Evolutionary conservation across 2,797 vertebrate species (phyloP), one percentile per base, ranked within the genome.

Genomic region (Alectoris magna): DNA sequence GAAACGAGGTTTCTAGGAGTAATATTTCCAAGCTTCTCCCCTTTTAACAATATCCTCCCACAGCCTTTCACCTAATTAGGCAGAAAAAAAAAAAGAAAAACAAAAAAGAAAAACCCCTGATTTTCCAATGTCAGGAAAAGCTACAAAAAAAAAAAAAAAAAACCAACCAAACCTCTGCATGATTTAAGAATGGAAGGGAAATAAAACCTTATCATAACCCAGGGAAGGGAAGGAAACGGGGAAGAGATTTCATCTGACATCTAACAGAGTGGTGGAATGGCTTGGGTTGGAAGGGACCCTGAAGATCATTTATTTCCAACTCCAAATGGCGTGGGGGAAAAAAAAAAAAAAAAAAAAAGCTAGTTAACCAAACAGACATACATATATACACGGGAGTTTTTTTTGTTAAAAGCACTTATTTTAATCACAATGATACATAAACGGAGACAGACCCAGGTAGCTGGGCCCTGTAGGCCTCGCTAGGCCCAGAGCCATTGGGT

Each of bases 351-450:
- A 43, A 59, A n/a, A 13, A 16, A 4, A 75, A 55, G 34, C 7
- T 71, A 49, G 51, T 69, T 7, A 2, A 39, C 18, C n/a, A 83
- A 71, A 62, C 49, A 48, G 48, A 49, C 23, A 6, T 8, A n/a
- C 24, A 60, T 2, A 71, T 15, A 62, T 9, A 70, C 5, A 76
- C 38, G 6, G 4, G 5, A 5, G 14, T 81, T n/a, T n/a, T n/a
- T n/a, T n/a, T n/a, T n/a, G n/a, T n/a, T n/a, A n/a, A n/a, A n/a
- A n/a, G n/a, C n/a, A n/a, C n/a, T n/a, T n/a, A n/a, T n/a, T n/a
- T n/a, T n/a, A n/a, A n/a, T n/a, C n/a, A n/a, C n/a, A n/a, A 59
- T 1, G 0, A 9, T 11, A 51, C 0, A 0, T 23, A 29, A 39
- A 41, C 19, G 79, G 24, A 56, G 48, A 36, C 29, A 76, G 49